phyloP scores from a whole-genome alignment of 2,113 vertebrate genomes.

The Ochotona curzoniae region DNA sequence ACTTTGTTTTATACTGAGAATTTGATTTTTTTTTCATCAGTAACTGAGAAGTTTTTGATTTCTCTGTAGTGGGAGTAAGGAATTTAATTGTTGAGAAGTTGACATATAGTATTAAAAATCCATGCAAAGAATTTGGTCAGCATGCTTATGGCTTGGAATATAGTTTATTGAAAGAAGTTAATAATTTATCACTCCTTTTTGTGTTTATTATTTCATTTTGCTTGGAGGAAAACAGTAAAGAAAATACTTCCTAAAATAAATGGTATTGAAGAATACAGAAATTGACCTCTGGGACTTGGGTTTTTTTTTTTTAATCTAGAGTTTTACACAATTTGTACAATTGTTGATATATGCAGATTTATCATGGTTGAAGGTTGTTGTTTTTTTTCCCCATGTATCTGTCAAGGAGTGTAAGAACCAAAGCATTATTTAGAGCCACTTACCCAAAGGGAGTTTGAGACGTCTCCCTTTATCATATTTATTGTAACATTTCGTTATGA shows the following conservation, averaged over 20 bases:
- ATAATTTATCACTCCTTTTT: background rate
- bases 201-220: background rate
- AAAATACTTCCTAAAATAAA: conserved; percentile 25
- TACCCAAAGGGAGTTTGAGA: conserved; percentile 18
- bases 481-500: conserved; percentile 29
- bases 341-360: background rate
- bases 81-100: background rate
- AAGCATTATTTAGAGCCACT: conserved; percentile 33
- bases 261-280: background rate
- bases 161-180: conserved; percentile 12
- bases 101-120: background rate
- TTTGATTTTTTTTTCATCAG: conserved; percentile 20
- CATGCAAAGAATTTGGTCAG: background rate
- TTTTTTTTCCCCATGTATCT: background rate
- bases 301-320: background rate
- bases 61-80: background rate
- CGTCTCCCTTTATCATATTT: conserved; percentile 2
- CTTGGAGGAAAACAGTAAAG: background rate
- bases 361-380: background rate
- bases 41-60: conserved; percentile 14
- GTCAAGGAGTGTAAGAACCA: background rate
- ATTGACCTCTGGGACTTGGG: background rate
- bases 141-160: background rate
- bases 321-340: background rate
- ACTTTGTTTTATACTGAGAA: conserved; percentile 8